Evolutionary conservation across 2,797 vertebrate genomes (phyloP).

Genomic region (Acrocephalus scirpaceus): DNA sequence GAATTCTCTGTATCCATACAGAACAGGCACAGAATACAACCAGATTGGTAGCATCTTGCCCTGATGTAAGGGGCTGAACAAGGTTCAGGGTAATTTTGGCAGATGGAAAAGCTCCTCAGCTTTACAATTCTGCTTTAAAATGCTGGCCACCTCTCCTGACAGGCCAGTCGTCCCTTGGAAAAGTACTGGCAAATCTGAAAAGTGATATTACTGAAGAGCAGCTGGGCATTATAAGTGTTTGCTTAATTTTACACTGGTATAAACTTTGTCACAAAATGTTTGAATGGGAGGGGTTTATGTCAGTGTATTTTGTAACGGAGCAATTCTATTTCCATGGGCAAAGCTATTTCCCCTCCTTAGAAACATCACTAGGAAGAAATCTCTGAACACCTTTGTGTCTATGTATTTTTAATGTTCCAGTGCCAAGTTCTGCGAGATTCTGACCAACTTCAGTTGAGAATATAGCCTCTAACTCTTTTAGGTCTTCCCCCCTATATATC

Average conservation of each 20-base stretch:
- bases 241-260: neutral
- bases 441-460: neutral
- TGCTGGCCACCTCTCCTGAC: neutral
- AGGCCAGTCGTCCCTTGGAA: neutral
- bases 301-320: neutral
- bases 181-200: neutral
- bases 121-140: neutral
- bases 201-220: neutral
- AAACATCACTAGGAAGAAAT: neutral
- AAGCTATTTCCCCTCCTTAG: neutral
- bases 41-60: neutral
- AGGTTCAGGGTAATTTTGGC: neutral
- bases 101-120: neutral
- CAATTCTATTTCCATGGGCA: neutral
- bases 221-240: neutral
- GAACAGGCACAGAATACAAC: neutral
- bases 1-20: neutral
- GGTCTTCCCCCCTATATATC: fast-evolving
- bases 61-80: neutral
- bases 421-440: neutral
- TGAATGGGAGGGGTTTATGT: neutral
- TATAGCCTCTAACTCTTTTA: neutral
- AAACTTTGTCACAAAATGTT: neutral
- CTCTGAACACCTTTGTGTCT: neutral
- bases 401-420: neutral